Evolutionary conservation across 2,888 invertebrate species (phyloP).

Genomic region (Netelia inedita): DNA sequence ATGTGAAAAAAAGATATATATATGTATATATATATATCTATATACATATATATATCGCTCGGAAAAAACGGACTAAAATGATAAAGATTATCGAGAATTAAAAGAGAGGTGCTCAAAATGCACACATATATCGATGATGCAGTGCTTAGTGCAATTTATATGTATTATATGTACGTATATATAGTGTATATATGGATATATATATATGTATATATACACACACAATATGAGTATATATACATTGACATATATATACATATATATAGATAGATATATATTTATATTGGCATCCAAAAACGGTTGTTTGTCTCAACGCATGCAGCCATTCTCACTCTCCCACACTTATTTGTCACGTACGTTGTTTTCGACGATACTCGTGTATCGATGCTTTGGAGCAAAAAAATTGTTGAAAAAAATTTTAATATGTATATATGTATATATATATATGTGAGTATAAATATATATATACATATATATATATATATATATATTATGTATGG

Average conservation of each 20-base stretch:
- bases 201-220: slow-evolving; percentile 76
- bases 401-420: slow-evolving; percentile 1
- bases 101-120: slow-evolving; percentile 85
- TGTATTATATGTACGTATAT: slow-evolving; percentile 83
- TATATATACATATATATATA: neutral
- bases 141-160: slow-evolving; percentile 85
- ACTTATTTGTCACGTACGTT: slow-evolving; percentile 75
- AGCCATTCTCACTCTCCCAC: slow-evolving; percentile 85
- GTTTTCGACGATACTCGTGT: slow-evolving; percentile 60
- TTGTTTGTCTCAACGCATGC: slow-evolving; percentile 84
- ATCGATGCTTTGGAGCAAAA: slow-evolving; percentile 46
- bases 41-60: slow-evolving; percentile 66
- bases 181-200: slow-evolving; percentile 76
- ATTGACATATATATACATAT: slow-evolving; percentile 8
- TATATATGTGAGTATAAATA: slow-evolving; percentile 35
- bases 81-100: slow-evolving; percentile 83
- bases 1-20: slow-evolving; percentile 35
- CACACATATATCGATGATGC: slow-evolving; percentile 84
- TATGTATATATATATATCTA: neutral
- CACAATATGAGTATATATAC: slow-evolving; percentile 23
- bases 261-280: slow-evolving; percentile 73
- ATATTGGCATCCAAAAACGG: slow-evolving; percentile 85
- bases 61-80: slow-evolving; percentile 75
- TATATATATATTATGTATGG: neutral
- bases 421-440: neutral